Evolutionary conservation across 2,888 invertebrate genomes (phyloP).

Genomic region (Neuroscelio doddi): DNA sequence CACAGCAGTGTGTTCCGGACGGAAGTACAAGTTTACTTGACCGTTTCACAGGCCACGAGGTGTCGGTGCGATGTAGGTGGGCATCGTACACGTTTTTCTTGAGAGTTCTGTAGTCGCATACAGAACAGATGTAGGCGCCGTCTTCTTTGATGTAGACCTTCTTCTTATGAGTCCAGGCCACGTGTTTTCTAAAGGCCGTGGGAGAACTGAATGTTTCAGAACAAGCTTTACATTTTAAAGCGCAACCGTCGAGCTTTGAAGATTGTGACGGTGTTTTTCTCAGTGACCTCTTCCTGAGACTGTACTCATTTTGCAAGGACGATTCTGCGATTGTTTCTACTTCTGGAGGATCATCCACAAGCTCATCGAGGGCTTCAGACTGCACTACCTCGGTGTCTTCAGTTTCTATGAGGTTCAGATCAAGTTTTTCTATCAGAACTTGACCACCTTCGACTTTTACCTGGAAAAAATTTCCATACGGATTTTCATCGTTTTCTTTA

Average conservation of each 20-base stretch:
- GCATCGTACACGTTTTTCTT: conserved; percentile 64
- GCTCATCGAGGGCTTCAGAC: conserved; percentile 1
- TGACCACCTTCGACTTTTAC: conserved; percentile 61
- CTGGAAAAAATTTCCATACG: conserved; percentile 58
- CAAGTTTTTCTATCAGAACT: conserved; percentile 60
- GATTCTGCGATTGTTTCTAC: not conserved
- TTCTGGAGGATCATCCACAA: conserved; percentile 5
- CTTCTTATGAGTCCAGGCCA: conserved; percentile 68
- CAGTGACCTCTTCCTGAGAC: not conserved
- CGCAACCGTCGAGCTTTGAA: not conserved
- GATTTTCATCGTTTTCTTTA: conserved; percentile 14
- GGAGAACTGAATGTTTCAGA: conserved; percentile 62
- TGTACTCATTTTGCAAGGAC: conserved; percentile 1
- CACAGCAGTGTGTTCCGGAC: conserved; percentile 65
- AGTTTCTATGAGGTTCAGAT: conserved; percentile 26
- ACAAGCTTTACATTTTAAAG: conserved; percentile 64
- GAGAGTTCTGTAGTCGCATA: conserved; percentile 64
- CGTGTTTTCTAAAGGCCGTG: conserved; percentile 65
- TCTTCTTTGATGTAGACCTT: conserved; percentile 67
- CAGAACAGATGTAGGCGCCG: conserved; percentile 65
- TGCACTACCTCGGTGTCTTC: conserved; percentile 10
- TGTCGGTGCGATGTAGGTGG: conserved; percentile 66
- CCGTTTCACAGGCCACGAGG: conserved; percentile 62
- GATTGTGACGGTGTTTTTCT: conserved; percentile 6
- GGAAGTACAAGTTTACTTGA: conserved; percentile 57